These are phyloP conservation scores for Syngnathus typhle DNA, from an alignment of 2,113 vertebrate genomes.

Conservation along the genomic window DNA sequence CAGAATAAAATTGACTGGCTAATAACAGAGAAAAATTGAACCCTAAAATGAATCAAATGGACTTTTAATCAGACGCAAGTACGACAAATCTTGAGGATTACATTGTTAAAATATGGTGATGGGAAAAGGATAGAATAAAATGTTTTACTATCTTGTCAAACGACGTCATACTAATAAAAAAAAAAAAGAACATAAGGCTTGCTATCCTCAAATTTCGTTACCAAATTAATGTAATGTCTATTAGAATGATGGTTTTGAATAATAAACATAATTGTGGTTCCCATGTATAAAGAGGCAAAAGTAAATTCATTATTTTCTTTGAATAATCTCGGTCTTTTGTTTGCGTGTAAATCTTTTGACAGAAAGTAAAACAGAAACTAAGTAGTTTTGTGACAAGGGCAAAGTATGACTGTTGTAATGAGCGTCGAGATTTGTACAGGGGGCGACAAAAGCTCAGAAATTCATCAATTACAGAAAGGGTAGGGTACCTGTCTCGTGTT, in stretches of 20 bases:
- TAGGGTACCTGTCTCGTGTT: neutral
- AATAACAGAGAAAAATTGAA: neutral
- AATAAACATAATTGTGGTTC: neutral
- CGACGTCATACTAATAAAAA: neutral
- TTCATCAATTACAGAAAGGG: neutral
- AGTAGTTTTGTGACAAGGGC: neutral
- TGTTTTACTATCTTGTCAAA: neutral
- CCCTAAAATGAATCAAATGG: neutral
- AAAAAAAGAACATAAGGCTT: neutral
- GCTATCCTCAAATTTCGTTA: neutral
- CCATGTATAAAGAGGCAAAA: neutral
- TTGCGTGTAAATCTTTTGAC: neutral
- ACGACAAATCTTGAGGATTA: neutral
- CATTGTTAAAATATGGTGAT: neutral
- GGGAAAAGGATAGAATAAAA: neutral
- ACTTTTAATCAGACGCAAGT: neutral
- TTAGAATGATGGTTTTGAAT: neutral
- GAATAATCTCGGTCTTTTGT: neutral
- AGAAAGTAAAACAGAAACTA: neutral
- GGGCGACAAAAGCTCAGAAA: conserved; percentile 32
- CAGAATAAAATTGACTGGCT: neutral
- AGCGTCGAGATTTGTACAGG: conserved; percentile 21
- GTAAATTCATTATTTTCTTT: neutral
- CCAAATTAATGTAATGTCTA: neutral
- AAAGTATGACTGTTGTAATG: neutral